Base-by-base conservation (phyloP, 2,888 invertebrate species). In the Drosophila affinis region DNA sequence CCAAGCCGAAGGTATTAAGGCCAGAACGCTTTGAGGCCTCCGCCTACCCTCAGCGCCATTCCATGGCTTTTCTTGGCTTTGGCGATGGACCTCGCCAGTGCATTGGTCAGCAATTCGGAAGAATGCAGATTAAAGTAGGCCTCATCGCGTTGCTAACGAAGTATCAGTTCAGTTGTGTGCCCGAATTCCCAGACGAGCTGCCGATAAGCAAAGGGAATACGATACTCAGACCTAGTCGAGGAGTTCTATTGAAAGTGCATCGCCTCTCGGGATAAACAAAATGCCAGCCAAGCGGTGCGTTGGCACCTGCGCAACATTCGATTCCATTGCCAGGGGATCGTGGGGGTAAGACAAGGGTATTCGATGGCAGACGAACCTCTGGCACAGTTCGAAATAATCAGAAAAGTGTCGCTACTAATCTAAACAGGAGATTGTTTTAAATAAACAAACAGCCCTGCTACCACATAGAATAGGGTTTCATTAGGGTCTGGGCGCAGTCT, bases 1-100 rank as follows among this genome's bases (percentile, higher is more conserved):
- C 92, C 2, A 81, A 93, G 51, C 93, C 93, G 1, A 64, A 88
- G 2, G 83, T 87, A 67, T 93, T 92, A 64, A 90, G 92, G 44
- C 93, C 93, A 0, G 92, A 93, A 57, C 86, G 93, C 46, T 93
- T 93, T 59, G 86, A 75, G n/a, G 44, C 88, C 0, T 89, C 88
- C 18, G 89, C 89, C 34, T 76, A 79, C 3, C 69, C 76, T 21
- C 70, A 81, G 10, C 81, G 91, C 3, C 88, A 90, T 76, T 81
- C 91, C 0, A 87, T 87, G 49, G 78, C 91, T 1, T 93, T 91
- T 60, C 76, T 93, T 2, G 91, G 92, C 6, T 93, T 93, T 32
- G 91, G 91, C 3, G 90, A 89, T 62, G 91, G 91, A 0, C 91
- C 91, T 0, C 73, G 91, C 1, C 14, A 39, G 0, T 91, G 91